Evolutionary conservation across 2,113 vertebrate species (phyloP).

Genomic region (Calonectris borealis): DNA sequence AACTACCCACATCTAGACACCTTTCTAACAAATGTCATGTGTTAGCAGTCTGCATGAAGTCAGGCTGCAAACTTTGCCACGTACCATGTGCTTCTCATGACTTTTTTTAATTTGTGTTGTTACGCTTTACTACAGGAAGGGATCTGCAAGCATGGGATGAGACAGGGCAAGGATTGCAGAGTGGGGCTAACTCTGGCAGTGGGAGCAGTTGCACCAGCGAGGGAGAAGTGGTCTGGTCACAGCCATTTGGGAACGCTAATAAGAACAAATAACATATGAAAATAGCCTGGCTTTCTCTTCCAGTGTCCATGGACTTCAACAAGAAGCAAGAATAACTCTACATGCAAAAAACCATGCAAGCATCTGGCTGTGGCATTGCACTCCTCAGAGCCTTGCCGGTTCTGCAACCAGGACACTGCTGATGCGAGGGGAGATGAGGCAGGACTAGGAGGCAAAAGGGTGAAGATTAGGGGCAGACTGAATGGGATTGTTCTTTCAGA

Average conservation of each 20-base stretch:
- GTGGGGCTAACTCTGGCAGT: neutral
- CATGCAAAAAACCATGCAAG: neutral
- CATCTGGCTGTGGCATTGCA: neutral
- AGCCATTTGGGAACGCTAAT: neutral
- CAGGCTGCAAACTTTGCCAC: neutral
- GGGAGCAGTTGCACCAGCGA: neutral
- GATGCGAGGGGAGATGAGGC: neutral
- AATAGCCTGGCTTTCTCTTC: neutral
- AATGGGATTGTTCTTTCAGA: neutral
- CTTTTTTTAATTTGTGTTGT: neutral
- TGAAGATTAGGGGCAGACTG: neutral
- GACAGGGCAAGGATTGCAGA: neutral
- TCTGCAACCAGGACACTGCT: neutral
- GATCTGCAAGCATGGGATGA: neutral
- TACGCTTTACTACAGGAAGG: neutral
- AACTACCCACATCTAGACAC: neutral
- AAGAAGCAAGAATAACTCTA: neutral
- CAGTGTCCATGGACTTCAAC: neutral
- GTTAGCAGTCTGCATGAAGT: neutral
- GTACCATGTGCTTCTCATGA: neutral
- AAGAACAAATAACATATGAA: neutral
- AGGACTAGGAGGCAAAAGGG: neutral
- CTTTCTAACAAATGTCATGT: neutral
- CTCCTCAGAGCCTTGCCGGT: neutral
- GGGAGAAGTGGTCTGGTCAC: neutral